Evolutionary conservation across 2,797 vertebrate genomes (phyloP), one percentile per base, ranked within the genome.

Genomic region (Acropternis orthonyx): DNA sequence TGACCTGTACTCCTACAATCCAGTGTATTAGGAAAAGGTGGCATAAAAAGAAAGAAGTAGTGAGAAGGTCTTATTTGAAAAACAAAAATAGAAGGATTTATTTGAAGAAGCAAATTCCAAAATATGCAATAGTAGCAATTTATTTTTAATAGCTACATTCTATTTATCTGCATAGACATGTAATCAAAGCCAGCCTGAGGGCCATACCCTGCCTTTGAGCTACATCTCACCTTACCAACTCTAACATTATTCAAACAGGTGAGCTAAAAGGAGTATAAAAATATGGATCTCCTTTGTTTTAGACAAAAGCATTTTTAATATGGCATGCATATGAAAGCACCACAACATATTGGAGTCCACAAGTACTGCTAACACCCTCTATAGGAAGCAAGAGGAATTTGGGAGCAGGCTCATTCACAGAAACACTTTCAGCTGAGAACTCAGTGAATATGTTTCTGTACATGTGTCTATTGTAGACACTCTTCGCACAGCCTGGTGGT

Each of bases 1-100:
- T 30, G 97, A 91, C 92, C 97, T 97, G 71, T 98, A 67, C 62
- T 99, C 98, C 98, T 99, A 90, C 52, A 92, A 72, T 27, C 52
- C 95, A 74, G 43, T 7, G 51, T 27, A 54, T 85, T 59, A 65
- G 69, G 54, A 71, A 91, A 68, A 89, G 12, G 79, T 0, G 2
- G 49, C 28, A 20, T 49, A 89, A 89, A 62, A 74, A 41, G 28
- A 84, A 8, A 20, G 34, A 88, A 75, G 24, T 13, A 68, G 41
- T 37, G 51, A 21, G 32, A 3, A 46, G 20, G 20, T 69, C 48
- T 49, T 54, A 48, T 34, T 39, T 30, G 23, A 69, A 86, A 54
- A 88, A 63, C 7, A 65, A 56, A 61, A 74, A 73, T 6, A 85
- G 12, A 76, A 32, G 14, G 6, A 59, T 66, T 67, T 13, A 65